Evolutionary conservation across 2,888 invertebrate species (phyloP).

Genomic region (Drosophila meridionalis): DNA sequence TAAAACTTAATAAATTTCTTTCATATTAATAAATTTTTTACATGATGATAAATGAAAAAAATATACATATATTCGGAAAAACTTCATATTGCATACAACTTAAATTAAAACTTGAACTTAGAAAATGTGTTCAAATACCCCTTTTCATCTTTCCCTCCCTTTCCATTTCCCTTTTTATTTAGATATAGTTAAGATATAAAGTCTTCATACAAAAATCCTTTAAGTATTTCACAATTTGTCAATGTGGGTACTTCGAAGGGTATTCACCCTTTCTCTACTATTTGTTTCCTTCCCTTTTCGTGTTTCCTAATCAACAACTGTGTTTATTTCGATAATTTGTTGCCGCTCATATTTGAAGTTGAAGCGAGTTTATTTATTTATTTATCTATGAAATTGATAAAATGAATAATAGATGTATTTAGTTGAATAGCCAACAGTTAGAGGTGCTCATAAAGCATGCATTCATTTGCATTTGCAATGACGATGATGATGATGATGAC

Average conservation of each 20-base stretch:
- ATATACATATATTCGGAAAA: neutral
- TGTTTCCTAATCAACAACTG: neutral
- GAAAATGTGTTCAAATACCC: no score
- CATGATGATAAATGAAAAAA: no score
- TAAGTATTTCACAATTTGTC: neutral
- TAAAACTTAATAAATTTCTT: no score
- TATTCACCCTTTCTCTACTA: neutral
- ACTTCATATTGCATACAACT: neutral
- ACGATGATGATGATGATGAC: neutral
- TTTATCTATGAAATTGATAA: constrained; percentile 15
- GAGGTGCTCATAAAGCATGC: constrained; percentile 41
- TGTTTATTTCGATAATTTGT: constrained; percentile 2
- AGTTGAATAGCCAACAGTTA: constrained; percentile 30
- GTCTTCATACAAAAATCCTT: neutral
- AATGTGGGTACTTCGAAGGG: neutral
- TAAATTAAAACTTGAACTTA: neutral
- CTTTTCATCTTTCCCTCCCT: no score
- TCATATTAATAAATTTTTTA: no score
- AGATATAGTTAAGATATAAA: neutral
- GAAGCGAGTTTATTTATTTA: neutral
- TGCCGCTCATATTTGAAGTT: neutral
- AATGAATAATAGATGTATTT: constrained; percentile 54
- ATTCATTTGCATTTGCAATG: constrained; percentile 50
- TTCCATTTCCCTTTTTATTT: no score
- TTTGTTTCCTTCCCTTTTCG: neutral